Evolutionary conservation across 2,113 vertebrate species (phyloP).

Genomic region (Gymnarchus niloticus): DNA sequence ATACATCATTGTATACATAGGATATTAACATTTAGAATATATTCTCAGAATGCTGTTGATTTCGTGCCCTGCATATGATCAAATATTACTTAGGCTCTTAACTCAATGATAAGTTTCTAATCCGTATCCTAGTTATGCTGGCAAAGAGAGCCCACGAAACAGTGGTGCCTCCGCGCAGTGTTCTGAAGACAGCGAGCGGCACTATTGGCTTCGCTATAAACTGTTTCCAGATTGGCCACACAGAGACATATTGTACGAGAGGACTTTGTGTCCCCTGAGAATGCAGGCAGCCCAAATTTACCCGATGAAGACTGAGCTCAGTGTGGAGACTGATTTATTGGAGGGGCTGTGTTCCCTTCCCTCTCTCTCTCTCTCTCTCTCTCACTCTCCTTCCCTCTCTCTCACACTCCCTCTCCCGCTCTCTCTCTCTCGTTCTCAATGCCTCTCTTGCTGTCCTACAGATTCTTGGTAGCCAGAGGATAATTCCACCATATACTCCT

Average conservation of each 20-base stretch:
- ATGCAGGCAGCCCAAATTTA: constrained; percentile 68
- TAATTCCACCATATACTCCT: constrained; percentile 13
- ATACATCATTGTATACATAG: neutral
- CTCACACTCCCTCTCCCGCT: constrained; percentile 18
- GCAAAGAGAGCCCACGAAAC: constrained; percentile 42
- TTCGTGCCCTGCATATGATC: constrained; percentile 36
- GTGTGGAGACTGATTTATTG: constrained; percentile 61
- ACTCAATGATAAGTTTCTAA: constrained; percentile 43
- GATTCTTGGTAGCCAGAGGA: neutral
- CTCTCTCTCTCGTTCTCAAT: constrained; percentile 38
- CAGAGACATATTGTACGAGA: constrained; percentile 51
- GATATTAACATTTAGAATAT: neutral
- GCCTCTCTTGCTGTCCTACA: constrained; percentile 34
- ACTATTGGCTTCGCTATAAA: constrained; percentile 60
- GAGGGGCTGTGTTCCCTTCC: constrained; percentile 33
- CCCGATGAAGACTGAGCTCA: constrained; percentile 61
- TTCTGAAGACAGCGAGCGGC: constrained; percentile 59
- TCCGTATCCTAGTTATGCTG: constrained; percentile 43
- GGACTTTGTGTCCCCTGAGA: constrained; percentile 46
- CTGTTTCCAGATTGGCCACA: constrained; percentile 67
- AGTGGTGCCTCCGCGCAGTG: constrained; percentile 44
- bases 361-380: constrained; percentile 41
- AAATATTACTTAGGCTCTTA: constrained; percentile 40
- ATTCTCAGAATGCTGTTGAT: neutral
- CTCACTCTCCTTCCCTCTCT: constrained; percentile 38